Base-by-base conservation (phyloP, 2,113 vertebrate species). In the Serinus canaria region DNA sequence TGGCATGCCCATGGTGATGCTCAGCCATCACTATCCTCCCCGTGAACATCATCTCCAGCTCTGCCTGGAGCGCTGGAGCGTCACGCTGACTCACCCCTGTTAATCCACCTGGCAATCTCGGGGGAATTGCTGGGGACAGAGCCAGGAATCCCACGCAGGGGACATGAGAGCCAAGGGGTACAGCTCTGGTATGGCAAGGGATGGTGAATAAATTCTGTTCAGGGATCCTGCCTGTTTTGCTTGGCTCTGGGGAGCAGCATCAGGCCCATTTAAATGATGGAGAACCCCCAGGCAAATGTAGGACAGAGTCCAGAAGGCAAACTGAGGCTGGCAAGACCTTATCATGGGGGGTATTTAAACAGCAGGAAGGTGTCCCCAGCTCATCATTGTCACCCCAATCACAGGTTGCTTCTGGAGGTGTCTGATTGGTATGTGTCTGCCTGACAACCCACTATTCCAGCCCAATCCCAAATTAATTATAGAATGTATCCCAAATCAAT, bases 31-130 rank as follows among this genome's bases (percentile, higher is more conserved):
- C 44, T 52, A 46, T 23, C 56, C 22, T 46, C 81, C 14, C 0
- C 0, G n/a, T 1, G 2, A 77, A 60, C 6, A 1, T 82, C 55
- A 35, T 31, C 44, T 81, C 83, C 2, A 0, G 41, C 60, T 35
- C 15, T 64, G 83, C 84, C 87, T 43, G 15, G 16, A 60, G 62
- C 15, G 0, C 28, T 0, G 5, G 27, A 62, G 35, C 67, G 50
- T 30, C 58, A 55, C 5, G 1, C 69, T 83, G 67, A 90, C 83
- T 90, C 91, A 63, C 56, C 10, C 0, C 0, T 1, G 0, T 20
- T 62, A 30, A 82, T 86, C 62, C 4, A 3, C 75, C 43, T 2
- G 0, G 44, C 58, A 79, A 7, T 87, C 80, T 89, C 1, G 0
- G 62, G 66, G 58, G 46, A 53, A 92, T 56, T 60, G 58, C 67